Conservation (phyloP, 2,797 vertebrate species). For the Siniperca undulata region DNA sequence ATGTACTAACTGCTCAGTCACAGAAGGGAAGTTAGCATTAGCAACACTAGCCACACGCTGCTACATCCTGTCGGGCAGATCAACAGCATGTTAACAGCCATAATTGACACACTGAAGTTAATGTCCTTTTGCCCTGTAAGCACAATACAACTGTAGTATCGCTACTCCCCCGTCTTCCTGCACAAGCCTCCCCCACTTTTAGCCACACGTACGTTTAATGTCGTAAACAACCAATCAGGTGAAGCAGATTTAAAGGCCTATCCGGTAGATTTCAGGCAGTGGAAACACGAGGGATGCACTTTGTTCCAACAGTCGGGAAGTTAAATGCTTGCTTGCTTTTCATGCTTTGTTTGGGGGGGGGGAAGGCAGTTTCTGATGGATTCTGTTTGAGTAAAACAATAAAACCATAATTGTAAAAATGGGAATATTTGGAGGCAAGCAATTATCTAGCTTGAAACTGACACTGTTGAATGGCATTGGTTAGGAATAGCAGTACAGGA, state of each 20-base stretch:
- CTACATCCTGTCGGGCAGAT: background rate
- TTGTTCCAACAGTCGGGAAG: background rate
- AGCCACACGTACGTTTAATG: background rate
- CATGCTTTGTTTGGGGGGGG: too few relatives aligned
- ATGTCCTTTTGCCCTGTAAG: slow-evolving; percentile 23
- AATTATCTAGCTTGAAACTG: background rate
- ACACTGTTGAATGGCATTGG: background rate
- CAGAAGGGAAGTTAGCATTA: slow-evolving; percentile 36
- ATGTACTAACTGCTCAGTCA: background rate
- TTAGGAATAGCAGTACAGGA: background rate
- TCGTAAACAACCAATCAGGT: slow-evolving; percentile 26
- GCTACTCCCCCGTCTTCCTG: slow-evolving; percentile 27
- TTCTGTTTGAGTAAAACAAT: background rate
- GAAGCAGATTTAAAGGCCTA: slow-evolving; percentile 17
- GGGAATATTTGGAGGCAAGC: background rate
- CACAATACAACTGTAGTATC: slow-evolving; percentile 29
- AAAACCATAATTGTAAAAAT: background rate
- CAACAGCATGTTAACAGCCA: background rate
- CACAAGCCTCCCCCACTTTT: background rate
- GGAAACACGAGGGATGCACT: background rate
- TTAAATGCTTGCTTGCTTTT: slow-evolving; percentile 6
- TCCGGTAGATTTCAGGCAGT: slow-evolving; percentile 20
- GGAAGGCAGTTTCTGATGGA: too few relatives aligned
- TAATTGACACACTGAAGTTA: background rate
- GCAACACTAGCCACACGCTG: slow-evolving; percentile 28